Percentiles rank a stretch among this genome's conserved stretches.
Evolutionary conservation across 2,797 vertebrate genomes (phyloP).

Genomic region (Sebastes cheni): DNA sequence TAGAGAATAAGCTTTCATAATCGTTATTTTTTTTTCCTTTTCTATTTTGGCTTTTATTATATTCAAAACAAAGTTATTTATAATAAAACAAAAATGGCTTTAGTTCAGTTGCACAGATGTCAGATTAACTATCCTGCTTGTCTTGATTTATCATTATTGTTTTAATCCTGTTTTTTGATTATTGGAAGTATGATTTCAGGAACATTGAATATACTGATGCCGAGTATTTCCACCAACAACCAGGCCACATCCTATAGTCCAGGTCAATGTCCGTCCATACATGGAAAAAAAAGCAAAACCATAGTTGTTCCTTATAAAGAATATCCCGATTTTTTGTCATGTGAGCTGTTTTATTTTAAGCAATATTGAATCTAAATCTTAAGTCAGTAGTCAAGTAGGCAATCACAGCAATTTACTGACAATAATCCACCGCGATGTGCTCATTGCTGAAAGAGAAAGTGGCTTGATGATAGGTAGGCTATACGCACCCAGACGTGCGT

Average conservation of each 20-base stretch:
- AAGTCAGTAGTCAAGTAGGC: neutral
- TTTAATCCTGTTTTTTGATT: neutral
- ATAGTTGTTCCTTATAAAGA: neutral
- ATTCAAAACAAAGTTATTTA: neutral
- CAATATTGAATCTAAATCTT: neutral
- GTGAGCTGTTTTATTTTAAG: too few relatives aligned
- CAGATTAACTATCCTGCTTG: neutral
- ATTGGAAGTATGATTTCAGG: neutral
- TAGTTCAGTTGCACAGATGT: neutral
- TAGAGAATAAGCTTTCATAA: neutral
- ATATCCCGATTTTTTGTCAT: neutral
- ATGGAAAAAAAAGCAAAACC: neutral
- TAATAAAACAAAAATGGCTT: neutral
- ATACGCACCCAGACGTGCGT: neutral
- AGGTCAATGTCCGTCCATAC: constrained; percentile 30
- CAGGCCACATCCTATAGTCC: neutral
- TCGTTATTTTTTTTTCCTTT: neutral
- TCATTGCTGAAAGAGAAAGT: constrained; percentile 14
- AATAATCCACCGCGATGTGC: neutral
- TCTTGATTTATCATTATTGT: neutral
- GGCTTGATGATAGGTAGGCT: neutral
- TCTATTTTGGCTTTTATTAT: neutral
- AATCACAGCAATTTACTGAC: neutral
- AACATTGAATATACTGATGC: neutral
- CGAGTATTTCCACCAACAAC: neutral